Evolutionary conservation across 1,140 invertebrate species (phyloP), one percentile per base, ranked within the genome.

Genomic region (Drosophila quadrilineata): DNA sequence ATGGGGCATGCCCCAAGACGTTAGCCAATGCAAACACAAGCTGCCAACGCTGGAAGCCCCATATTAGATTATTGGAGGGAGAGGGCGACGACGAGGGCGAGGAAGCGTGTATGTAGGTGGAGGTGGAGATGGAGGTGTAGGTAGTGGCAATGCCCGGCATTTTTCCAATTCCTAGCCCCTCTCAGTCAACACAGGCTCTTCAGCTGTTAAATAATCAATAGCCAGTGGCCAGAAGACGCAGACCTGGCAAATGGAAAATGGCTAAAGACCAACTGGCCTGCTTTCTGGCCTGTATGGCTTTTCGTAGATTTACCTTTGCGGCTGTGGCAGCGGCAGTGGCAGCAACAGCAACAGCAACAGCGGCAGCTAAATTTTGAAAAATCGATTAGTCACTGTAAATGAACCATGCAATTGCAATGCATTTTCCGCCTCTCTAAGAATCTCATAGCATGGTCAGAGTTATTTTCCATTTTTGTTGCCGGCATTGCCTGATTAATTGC

Each of bases 311-410:
- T 71, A 70, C 74, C 73, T 76, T 68, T 46, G 62, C 60, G n/a
- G n/a, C n/a, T n/a, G n/a, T n/a, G n/a, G n/a, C n/a, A n/a, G n/a
- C n/a, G n/a, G n/a, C n/a, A n/a, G n/a, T n/a, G n/a, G n/a, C n/a
- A n/a, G n/a, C n/a, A n/a, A n/a, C n/a, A n/a, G n/a, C n/a, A n/a
- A n/a, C n/a, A n/a, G n/a, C n/a, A n/a, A n/a, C n/a, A n/a, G n/a
- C 24, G 36, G 57, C 69, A 72, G 56, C 69, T 67, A 75, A 66
- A 73, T 80, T 71, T n/a, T 69, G 54, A 69, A 73, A 84, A 82
- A 82, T 82, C 77, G 72, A 82, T 84, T 82, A 84, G 72, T 84
- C 77, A 82, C 77, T 84, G 77, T 76, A 77, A 75, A 58, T 46
- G 64, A 82, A 75, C 58, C 72, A 58, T 73, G 76, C 76, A 82